Evolutionary conservation across 2,797 vertebrate genomes (phyloP).

Genomic region (Fringilla coelebs): DNA sequence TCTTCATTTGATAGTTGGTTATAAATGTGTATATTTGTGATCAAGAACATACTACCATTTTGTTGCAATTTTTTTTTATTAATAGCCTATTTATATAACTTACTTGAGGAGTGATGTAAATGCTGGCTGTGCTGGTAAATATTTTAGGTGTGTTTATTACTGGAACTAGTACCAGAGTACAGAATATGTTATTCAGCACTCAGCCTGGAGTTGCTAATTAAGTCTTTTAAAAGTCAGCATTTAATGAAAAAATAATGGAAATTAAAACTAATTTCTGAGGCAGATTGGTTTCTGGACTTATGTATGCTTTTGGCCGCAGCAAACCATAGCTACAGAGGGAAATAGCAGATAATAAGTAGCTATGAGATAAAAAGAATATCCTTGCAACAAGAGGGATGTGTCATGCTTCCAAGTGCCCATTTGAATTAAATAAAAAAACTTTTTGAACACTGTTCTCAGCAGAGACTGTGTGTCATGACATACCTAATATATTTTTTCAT

Average conservation of each 20-base stretch:
- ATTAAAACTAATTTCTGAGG: not conserved
- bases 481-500: not conserved
- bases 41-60: not conserved
- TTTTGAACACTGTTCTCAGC: not conserved
- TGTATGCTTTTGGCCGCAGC: not conserved
- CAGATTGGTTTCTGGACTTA: not conserved
- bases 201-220: not conserved
- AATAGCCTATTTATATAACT: not conserved
- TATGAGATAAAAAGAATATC: not conserved
- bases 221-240: not conserved
- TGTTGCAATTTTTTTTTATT: not conserved
- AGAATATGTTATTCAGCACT: not conserved
- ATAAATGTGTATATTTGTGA: not conserved
- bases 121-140: not conserved
- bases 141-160: not conserved
- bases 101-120: not conserved
- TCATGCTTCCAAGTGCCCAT: not conserved
- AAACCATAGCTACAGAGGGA: not conserved
- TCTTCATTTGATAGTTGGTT: not conserved
- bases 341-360: not conserved
- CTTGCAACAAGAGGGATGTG: not conserved
- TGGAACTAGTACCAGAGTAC: not conserved
- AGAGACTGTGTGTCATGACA: rapidly evolving
- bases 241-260: not conserved
- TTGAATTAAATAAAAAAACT: not conserved